phyloP scores from a whole-genome alignment of 2,113 vertebrate genomes.

The Burhinus bistriatus region DNA sequence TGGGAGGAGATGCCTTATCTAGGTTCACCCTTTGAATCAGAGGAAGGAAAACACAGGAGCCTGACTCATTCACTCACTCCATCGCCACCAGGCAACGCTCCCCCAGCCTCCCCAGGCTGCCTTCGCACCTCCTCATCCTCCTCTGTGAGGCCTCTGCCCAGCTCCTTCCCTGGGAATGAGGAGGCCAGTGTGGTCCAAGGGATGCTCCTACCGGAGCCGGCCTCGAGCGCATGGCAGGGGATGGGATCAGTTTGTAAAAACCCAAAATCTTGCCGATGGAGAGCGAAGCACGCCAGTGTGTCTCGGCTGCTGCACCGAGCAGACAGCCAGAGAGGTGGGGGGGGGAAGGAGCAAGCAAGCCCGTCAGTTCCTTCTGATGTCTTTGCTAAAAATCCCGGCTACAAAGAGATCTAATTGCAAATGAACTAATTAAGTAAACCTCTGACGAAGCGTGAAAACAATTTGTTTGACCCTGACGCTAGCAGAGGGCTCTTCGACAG shows the following conservation, averaged over 20 bases:
- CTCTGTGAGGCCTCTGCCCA: background rate
- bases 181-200: accelerated
- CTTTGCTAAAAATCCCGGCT: conserved; percentile 83
- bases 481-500: conserved; percentile 74
- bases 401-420: conserved; percentile 88
- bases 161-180: background rate
- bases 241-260: background rate
- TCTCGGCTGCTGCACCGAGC: background rate
- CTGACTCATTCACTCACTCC: background rate
- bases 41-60: background rate
- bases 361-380: conserved; percentile 81
- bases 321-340: conserved; percentile 13
- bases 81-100: background rate
- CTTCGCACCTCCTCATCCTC: background rate
- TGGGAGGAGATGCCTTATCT: background rate
- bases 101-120: background rate
- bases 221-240: accelerated
- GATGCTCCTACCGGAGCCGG: background rate
- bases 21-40: background rate
- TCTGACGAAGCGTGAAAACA: conserved; percentile 87
- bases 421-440: conserved; percentile 90
- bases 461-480: conserved; percentile 87
- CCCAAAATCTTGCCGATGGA: accelerated
- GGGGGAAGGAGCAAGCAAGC: conserved; percentile 21
- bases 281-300: background rate